phyloP scores from a whole-genome alignment of 2,113 vertebrate species.

The Ailuropoda melanoleuca region DNA sequence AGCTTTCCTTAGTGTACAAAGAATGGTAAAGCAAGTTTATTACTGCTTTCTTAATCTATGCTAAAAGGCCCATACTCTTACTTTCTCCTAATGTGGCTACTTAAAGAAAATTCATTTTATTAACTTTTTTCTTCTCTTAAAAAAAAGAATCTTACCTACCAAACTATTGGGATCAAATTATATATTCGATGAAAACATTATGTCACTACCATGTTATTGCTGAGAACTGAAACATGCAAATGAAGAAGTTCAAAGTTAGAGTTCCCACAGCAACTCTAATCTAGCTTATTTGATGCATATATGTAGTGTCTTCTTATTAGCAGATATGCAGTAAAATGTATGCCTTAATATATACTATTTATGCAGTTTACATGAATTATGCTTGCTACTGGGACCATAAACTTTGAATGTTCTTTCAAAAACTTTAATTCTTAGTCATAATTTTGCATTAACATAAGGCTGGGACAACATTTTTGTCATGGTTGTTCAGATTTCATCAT shows the following conservation, averaged over 20 bases:
- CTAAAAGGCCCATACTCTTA: background rate
- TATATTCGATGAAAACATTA: background rate
- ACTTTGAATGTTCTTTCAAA: background rate
- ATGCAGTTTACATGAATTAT: background rate
- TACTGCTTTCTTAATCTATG: background rate
- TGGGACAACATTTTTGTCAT: background rate
- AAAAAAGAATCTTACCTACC: background rate
- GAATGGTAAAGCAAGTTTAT: background rate
- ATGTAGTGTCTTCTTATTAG: background rate
- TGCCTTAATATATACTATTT: background rate
- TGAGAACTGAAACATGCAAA: background rate
- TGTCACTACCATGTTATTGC: background rate
- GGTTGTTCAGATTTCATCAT: background rate
- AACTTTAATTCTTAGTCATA: conserved; percentile 4
- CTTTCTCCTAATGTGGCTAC: background rate
- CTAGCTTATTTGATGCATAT: background rate
- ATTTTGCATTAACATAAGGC: background rate
- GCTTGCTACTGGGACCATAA: background rate
- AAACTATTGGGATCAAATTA: background rate
- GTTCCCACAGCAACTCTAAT: background rate
- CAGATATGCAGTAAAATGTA: background rate
- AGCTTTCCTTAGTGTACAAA: background rate
- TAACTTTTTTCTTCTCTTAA: background rate
- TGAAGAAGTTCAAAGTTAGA: background rate
- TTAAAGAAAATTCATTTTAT: conserved; percentile 7